Percentiles rank a stretch among this genome's conserved stretches.
Conservation (phyloP, 2,888 invertebrate species). For the Torymus tubicola region DNA sequence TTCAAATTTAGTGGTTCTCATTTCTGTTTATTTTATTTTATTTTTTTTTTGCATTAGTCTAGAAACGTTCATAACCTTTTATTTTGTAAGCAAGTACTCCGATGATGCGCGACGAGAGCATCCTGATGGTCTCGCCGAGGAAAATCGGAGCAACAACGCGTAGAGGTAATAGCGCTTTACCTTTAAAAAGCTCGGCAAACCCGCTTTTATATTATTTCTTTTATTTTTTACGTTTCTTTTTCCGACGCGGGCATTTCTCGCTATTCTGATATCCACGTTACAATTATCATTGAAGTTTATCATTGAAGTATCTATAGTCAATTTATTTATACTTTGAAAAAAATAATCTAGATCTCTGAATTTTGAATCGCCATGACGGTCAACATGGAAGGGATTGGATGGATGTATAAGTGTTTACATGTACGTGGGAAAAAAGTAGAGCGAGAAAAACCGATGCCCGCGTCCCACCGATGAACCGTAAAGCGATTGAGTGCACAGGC, state of each 20-base stretch:
- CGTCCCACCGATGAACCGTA: slow-evolving; percentile 55
- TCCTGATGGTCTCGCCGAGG: slow-evolving; percentile 57
- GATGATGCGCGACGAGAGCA: slow-evolving; percentile 53
- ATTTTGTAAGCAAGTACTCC: slow-evolving; percentile 42
- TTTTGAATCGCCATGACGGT: slow-evolving; percentile 28
- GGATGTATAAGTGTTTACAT: slow-evolving; percentile 31
- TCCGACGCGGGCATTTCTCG: slow-evolving; percentile 35
- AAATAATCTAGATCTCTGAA: slow-evolving; percentile 44
- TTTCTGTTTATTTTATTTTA: slow-evolving; percentile 24
- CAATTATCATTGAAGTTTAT: slow-evolving; percentile 16
- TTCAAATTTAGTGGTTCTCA: slow-evolving; percentile 36
- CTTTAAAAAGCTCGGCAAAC: slow-evolving; percentile 42
- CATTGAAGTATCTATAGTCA: slow-evolving; percentile 28
- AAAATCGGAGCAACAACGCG: slow-evolving; percentile 43
- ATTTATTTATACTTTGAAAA: slow-evolving; percentile 30
- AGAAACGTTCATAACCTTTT: slow-evolving; percentile 46
- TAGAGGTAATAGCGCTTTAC: slow-evolving; percentile 36
- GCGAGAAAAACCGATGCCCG: slow-evolving; percentile 57
- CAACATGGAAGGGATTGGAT: slow-evolving; percentile 38
- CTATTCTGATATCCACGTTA: background rate
- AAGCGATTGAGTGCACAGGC: slow-evolving; percentile 56
- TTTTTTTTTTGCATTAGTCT: slow-evolving; percentile 44
- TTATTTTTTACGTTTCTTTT: background rate
- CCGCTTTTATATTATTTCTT: slow-evolving; percentile 29
- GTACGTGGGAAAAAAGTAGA: slow-evolving; percentile 54